Percentiles rank a stretch among this genome's conserved stretches.
These are phyloP conservation scores for Ecliptopera silaceata DNA, from an alignment of 2,888 invertebrate genomes.

Conservation along the genomic window DNA sequence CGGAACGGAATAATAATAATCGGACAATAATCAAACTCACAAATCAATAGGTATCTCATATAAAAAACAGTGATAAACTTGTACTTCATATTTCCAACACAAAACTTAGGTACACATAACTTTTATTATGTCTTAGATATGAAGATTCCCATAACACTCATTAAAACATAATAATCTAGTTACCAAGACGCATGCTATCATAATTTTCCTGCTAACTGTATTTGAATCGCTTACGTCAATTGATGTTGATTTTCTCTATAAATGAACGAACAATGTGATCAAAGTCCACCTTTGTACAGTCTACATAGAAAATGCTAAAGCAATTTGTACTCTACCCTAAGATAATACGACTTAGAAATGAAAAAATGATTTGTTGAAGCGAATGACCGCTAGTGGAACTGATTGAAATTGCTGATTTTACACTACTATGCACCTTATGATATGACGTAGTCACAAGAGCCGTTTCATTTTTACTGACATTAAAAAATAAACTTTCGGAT, in stretches of 20 bases:
- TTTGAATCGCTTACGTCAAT: slow-evolving; percentile 41
- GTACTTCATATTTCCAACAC: background rate
- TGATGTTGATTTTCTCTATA: slow-evolving; percentile 53
- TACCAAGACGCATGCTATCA: slow-evolving; percentile 8
- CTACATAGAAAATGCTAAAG: background rate
- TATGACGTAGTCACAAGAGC: background rate
- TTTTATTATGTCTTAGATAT: slow-evolving; percentile 3
- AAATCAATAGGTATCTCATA: too few species aligned
- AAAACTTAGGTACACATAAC: background rate
- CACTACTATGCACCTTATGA: slow-evolving; percentile 11
- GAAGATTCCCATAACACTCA: slow-evolving; percentile 18
- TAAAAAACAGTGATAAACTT: background rate
- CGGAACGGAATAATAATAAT: too few species aligned
- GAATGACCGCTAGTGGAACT: slow-evolving; percentile 42
- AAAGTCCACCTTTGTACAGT: slow-evolving; percentile 47
- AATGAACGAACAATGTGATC: slow-evolving; percentile 38
- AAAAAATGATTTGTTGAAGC: slow-evolving; percentile 21
- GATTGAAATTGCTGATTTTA: slow-evolving; percentile 50
- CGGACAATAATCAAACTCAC: too few species aligned
- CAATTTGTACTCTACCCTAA: slow-evolving; percentile 12
- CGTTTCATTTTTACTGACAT: background rate
- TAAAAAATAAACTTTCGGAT: background rate
- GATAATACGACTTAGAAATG: slow-evolving; percentile 9
- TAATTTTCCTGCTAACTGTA: slow-evolving; percentile 26
- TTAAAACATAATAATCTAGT: slow-evolving; percentile 18